These are phyloP conservation scores for Aphrophora alni DNA, from an alignment of 2,888 invertebrate species.

Conservation along the genomic window DNA sequence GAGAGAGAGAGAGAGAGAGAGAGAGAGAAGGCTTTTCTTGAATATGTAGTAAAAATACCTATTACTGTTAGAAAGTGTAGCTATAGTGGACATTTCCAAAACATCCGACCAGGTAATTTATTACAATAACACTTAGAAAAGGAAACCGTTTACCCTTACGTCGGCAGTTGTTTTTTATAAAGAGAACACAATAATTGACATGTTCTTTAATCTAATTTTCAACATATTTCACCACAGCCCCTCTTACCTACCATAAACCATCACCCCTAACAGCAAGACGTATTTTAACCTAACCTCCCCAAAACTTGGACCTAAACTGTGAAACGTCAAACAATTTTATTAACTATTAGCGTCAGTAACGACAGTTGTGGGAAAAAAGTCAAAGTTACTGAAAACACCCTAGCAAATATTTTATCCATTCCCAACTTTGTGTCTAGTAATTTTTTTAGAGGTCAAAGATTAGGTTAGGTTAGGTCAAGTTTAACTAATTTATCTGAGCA, in stretches of 20 bases:
- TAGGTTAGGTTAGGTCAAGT: not conserved
- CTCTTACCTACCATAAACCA: not conserved
- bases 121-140: no score
- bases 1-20: no score
- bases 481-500: not conserved
- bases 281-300: not conserved
- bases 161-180: no score
- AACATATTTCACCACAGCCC: not conserved
- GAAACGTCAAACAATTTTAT: not conserved
- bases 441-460: not conserved
- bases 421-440: not conserved
- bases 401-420: not conserved
- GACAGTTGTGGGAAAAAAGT: not conserved
- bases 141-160: no score
- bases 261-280: not conserved
- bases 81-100: no score
- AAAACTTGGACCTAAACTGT: not conserved
- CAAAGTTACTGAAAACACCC: not conserved
- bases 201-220: no score
- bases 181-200: no score
- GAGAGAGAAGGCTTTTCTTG: no score
- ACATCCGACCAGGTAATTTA: no score
- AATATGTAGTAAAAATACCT: no score
- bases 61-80: no score
- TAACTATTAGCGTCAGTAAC: not conserved